Evolutionary conservation across 2,888 invertebrate species (phyloP), one percentile per base, ranked within the genome.

Genomic region (Morpho achilles): DNA sequence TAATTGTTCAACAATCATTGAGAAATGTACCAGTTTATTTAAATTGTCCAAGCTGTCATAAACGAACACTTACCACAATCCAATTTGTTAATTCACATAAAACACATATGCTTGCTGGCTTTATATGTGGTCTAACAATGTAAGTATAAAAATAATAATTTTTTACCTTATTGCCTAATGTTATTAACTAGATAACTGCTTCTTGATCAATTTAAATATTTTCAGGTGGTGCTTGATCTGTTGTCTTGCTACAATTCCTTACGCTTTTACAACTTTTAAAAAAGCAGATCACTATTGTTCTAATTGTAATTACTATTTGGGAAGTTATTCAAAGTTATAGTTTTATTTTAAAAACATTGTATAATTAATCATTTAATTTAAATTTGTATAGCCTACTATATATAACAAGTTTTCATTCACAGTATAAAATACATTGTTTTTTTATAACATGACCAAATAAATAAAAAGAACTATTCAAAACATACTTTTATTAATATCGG

Each of bases 351-450:
- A 2, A n/a, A 9, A 16, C 10, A 46, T 16, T 10, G 9, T 46
- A n/a, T 46, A 46, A 47, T 9, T 64, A 73, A 80, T 58, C 68
- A 77, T 45, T 68, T 81, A 60, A 84, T 84, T 0, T 89, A 89
- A 22, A 88, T 96, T 89, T 96, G 96, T 68, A 96, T 74, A 98
- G 91, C 72, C 97, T 97, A 71, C 95, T 95, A 77, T 98, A 98
- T 48, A 95, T 96, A 8, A 96, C 96, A 68, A 98, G 96, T 86
- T 98, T 98, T 98, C 98, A 98, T 76, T 97, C 97, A 67, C 96
- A 96, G 10, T 94, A 32, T 32, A 32, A 16, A 32, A 32, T 32
- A 32, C 32, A 32, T 32, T 5, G 32, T 32, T 32, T 32, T 32
- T 32, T 32, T 32, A 32, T 32, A 32, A 32, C 32, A 32, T 32